Evolutionary conservation across 1,140 invertebrate species (phyloP), one percentile per base, ranked within the genome.

Genomic region (Trinorchestia longiramus): DNA sequence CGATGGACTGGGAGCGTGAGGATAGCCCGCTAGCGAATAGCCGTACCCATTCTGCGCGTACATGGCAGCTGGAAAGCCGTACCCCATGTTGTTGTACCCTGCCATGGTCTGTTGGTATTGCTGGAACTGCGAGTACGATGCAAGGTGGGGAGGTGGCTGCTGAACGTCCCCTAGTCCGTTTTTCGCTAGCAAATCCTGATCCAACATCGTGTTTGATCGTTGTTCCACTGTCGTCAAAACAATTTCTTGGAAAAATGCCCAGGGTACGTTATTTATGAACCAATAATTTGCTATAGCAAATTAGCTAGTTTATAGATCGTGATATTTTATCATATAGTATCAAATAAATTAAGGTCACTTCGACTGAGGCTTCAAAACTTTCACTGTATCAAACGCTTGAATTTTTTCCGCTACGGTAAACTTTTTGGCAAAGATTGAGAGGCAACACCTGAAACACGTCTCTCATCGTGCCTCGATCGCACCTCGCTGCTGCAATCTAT

Each of bases 41-140:
- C 96, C 96, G 47, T 96, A 96, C 53, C 96, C 96, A 95, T 96
- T 96, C 95, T 96, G 96, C 77, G 95, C 95, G 95, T 96, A 96
- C 96, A 96, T 96, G 91, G 96, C 96, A 42, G 96, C 96, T n/a
- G 96, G 96, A 62, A 96, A 96, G 62, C 96, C 96, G 57, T 96
- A 96, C 45, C 96, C 96, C 96, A 96, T 96, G 95, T 96, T 96
- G 43, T 96, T 96, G 87, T 96, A 96, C 40, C 96, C 96, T 28
- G 96, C 96, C 96, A 96, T 96, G 43, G 96, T 96, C 90, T 96
- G 96, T 96, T 96, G 96, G 95, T 96, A 96, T 91, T 96, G 96
- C 77, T 96, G 96, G 96, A 96, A 96, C 96, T 96, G 96, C 11
- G 96, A 96, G 95, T 96, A 96, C 0, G 96, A 96, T n/a, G 96